Evolutionary conservation across 2,113 vertebrate genomes (phyloP), one percentile per base, ranked within the genome.

Genomic region (Morone chrysops): DNA sequence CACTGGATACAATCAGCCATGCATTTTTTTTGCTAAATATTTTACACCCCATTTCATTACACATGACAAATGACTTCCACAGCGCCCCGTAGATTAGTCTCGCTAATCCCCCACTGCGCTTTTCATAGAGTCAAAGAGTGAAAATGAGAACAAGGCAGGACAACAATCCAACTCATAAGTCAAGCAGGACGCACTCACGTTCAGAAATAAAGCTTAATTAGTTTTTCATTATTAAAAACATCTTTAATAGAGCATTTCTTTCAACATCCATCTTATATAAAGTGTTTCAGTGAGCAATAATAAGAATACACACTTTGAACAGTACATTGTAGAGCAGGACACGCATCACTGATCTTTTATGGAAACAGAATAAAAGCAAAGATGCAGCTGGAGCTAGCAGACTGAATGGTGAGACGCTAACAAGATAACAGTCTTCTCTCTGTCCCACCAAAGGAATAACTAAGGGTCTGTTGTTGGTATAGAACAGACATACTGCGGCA

Each of bases 241-340:
- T 82, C 70, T 93, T 94, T 93, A 93, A 90, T 93, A 86, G 70
- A 86, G 79, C 70, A 68, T 86, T 92, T 90, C 53, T 83, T 82
- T 90, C 41, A 83, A 80, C 84, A 88, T 84, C 59, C 65, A 50
- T 84, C 12, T 71, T 81, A 80, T 90, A 92, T 70, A 90, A 93
- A 94, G 89, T 89, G 59, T 92, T 90, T 86, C 13, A 56, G 70
- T 71, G 68, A 80, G 82, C 53, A 89, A 80, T 76, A 77, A 78
- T 88, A 88, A 87, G 48, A 78, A 65, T 75, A 80, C 75, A 81
- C 50, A 81, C 38, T 59, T 60, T 82, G 50, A 81, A 53, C 40
- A 51, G 65, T 62, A 65, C 59, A 72, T 43, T 20, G 66, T 17
- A 43, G 48, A 70, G 75, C 45, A 48, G 67, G 56, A 69, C 12